phyloP scores from a whole-genome alignment of 2,888 invertebrate genomes.

The Orthosia gracilis region DNA sequence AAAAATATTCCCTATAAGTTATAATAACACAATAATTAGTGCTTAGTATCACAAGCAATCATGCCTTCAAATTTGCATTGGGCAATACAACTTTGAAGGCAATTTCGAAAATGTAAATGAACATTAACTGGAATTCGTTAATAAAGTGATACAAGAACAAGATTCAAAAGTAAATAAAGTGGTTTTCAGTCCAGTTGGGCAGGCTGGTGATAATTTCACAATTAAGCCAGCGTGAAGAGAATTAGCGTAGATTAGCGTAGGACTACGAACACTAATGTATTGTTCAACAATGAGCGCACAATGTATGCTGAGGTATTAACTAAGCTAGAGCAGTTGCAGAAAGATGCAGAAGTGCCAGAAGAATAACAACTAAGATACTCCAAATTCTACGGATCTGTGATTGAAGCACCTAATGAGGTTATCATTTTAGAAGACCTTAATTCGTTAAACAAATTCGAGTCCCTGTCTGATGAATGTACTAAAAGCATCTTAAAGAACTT shows the following conservation, averaged over 20 bases:
- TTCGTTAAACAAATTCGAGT: conserved; percentile 73
- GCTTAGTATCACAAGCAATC: background rate
- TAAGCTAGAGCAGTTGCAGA: too few species aligned
- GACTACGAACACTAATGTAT: too few species aligned
- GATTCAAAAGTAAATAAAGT: conserved; percentile 69
- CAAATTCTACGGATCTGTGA: conserved; percentile 31
- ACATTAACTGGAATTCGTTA: conserved; percentile 70
- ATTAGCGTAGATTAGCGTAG: conserved; percentile 62
- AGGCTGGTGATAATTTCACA: conserved; percentile 75
- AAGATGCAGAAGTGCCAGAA: too few species aligned
- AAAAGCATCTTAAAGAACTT: conserved; percentile 73
- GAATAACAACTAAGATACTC: too few species aligned
- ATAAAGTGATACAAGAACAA: too few species aligned
- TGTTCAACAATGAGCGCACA: too few species aligned
- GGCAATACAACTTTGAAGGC: conserved; percentile 70
- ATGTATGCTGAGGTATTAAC: too few species aligned
- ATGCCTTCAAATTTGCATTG: too few species aligned
- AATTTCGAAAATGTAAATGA: conserved; percentile 63
- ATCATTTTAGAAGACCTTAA: conserved; percentile 67
- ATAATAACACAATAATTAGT: too few species aligned
- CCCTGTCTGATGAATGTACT: conserved; percentile 69
- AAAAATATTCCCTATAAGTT: too few species aligned
- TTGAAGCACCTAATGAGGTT: too few species aligned
- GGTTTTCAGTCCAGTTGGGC: conserved; percentile 68
- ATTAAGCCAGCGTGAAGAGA: conserved; percentile 68